Evolutionary conservation across 2,113 vertebrate species (phyloP).

Genomic region (Zingel zingel): DNA sequence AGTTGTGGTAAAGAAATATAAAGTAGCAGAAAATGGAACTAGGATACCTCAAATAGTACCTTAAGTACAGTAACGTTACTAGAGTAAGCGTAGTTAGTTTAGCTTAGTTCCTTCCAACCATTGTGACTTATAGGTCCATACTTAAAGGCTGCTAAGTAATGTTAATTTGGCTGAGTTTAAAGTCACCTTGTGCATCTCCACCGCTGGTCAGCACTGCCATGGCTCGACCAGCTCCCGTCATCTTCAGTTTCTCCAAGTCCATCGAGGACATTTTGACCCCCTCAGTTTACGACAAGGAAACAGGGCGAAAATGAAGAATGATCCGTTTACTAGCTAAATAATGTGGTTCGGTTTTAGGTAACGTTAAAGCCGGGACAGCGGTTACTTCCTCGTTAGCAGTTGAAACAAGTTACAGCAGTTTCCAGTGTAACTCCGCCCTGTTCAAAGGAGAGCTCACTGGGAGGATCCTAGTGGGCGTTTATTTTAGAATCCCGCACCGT

Average conservation of each 20-base stretch:
- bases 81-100: too few relatives aligned
- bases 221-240: conserved; percentile 91
- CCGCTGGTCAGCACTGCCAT: conserved; percentile 95
- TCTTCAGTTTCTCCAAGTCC: conserved; percentile 87
- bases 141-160: neutral
- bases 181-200: conserved; percentile 95
- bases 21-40: neutral
- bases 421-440: conserved; percentile 50
- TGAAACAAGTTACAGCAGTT: neutral
- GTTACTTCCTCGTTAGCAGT: conserved; percentile 55
- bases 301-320: neutral
- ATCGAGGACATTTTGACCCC: conserved; percentile 76
- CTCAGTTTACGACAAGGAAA: neutral
- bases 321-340: rapidly evolving
- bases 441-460: neutral
- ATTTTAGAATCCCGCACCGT: neutral
- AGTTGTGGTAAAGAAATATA: neutral
- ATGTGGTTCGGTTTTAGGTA: neutral
- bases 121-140: neutral
- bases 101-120: too few relatives aligned
- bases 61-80: neutral
- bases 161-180: rapidly evolving
- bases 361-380: neutral
- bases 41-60: too few relatives aligned
- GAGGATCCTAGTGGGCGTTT: neutral